Evolutionary conservation across 1,140 invertebrate species (phyloP).

Genomic region (Lutraria rhynchaena): DNA sequence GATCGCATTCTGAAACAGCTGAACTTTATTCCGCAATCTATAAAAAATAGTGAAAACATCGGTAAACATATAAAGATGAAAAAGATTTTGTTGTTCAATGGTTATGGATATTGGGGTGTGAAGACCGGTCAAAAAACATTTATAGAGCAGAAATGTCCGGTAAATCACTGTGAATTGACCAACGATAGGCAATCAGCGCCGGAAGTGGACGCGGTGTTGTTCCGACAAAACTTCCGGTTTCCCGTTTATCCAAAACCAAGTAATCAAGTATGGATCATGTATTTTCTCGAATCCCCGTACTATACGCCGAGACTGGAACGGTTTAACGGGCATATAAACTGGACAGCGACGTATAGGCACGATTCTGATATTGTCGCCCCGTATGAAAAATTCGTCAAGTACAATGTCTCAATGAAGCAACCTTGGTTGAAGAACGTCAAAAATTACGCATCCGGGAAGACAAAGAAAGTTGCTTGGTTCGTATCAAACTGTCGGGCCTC

Average conservation of each 20-base stretch:
- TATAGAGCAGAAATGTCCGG: slow-evolving; percentile 63
- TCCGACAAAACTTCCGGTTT: slow-evolving; percentile 42
- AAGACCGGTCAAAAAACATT: slow-evolving; percentile 57
- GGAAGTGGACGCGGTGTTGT: slow-evolving; percentile 65
- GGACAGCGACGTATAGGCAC: slow-evolving; percentile 92
- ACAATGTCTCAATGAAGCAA: slow-evolving; percentile 36
- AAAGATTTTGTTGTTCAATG: slow-evolving; percentile 64
- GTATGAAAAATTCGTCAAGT: slow-evolving; percentile 90
- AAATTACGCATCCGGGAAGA: slow-evolving; percentile 80
- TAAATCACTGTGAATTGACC: slow-evolving; percentile 64
- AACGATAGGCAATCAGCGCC: slow-evolving; percentile 22
- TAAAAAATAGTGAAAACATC: background rate
- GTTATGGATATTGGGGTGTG: slow-evolving; percentile 52
- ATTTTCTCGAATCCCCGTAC: slow-evolving; percentile 88
- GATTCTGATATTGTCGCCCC: slow-evolving; percentile 97
- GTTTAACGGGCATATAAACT: slow-evolving; percentile 92
- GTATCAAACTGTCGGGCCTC: slow-evolving; percentile 85
- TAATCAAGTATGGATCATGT: slow-evolving; percentile 84
- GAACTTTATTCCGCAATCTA: slow-evolving; percentile 32
- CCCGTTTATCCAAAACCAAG: slow-evolving; percentile 52
- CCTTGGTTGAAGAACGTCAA: slow-evolving; percentile 56
- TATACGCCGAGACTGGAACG: slow-evolving; percentile 86
- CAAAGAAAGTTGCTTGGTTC: slow-evolving; percentile 82
- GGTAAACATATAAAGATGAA: slow-evolving; percentile 41
- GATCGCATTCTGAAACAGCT: slow-evolving; percentile 55